Evolutionary conservation across 2,113 vertebrate genomes (phyloP), one percentile per base, ranked within the genome.

Genomic region (Archocentrus centrarchus): DNA sequence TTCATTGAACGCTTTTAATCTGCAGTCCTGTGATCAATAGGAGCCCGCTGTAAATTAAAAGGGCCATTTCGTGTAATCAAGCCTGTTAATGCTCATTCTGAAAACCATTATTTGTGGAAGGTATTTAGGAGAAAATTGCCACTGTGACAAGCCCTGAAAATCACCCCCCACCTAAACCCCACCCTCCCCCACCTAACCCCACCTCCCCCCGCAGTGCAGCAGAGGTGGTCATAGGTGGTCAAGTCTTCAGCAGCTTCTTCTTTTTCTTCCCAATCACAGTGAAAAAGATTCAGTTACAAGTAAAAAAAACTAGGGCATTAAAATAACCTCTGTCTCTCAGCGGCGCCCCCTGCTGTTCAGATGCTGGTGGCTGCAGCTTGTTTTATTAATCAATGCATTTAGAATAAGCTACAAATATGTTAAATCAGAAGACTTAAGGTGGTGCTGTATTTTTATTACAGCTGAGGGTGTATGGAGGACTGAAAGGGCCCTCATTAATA

Each of bases 1-100:
- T 99, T 98, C 98, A 99, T 99, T 99, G 98, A 99, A 98, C 97
- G 97, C 97, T 99, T 99, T 98, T 98, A 99, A 99, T 99, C 98
- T 99, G 97, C 97, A 96, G 97, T 97, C 95, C 95, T 97, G 97
- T 99, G 98, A 99, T 99, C 98, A 98, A 99, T 99, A 99, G 96
- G 94, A 97, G 97, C 97, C 96, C 96, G 96, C 97, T 97, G 97
- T 98, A 99, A 99, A 99, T 99, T 98, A 99, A 99, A 99, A 98
- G 97, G 97, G 97, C 97, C 97, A 98, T 98, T 98, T 96, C 96
- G 86, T 97, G 97, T 98, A 99, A 99, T 99, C 98, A 98, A 97
- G 95, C 97, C 97, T 97, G 97, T 98, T 99, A 98, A 98, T 98
- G 98, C 98, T 97, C 97, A 95, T 98, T 98, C 97, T 97, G 97